Base-by-base conservation (phyloP, 2,113 vertebrate species). In the Neotoma lepida region DNA sequence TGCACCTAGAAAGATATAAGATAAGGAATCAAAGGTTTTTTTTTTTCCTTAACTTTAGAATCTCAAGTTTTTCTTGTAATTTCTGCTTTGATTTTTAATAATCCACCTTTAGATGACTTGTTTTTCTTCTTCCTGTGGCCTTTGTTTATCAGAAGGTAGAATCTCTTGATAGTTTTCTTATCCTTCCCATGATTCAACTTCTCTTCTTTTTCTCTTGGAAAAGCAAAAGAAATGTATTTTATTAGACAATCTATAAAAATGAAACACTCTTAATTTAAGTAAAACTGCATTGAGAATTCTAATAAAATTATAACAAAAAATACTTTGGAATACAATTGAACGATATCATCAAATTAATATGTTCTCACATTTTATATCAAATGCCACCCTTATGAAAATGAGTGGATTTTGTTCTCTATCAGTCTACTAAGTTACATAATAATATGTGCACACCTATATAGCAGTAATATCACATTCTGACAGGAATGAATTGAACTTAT, bases 301-400 rank as follows among this genome's bases (percentile, higher is more conserved):
- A 74, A 44, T 78, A 85, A 9, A 33, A 86, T 86, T 89, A 68
- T 91, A 82, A 82, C 28, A 51, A 28, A 56, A 94, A 90, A 58
- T 78, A 39, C 17, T 78, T 30, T 82, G 26, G 80, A 88, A 89
- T 76, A 41, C 1, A 89, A 44, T 91, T 76, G 77, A 90, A 68
- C 1, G 22, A 13, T 70, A 63, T 64, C 1, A 80, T 80, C 30
- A 89, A 26, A 49, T 64, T 86, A 39, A 76, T 41, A 66, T 39
- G 12, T 13, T n/a, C 2, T 91, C 1, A 58, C 41, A 26, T 78
- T 93, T 93, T 28, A 13, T 10, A 76, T 30, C 1, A 89, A 30
- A 44, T 71, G 15, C 15, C 9, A 68, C 66, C 73, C 10, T 30
- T 39, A 54, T 66, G 9, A 77, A 66, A 87, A 41, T 30, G 35